phyloP scores from a whole-genome alignment of 2,888 invertebrate species.

The Aleiodes testaceus region DNA sequence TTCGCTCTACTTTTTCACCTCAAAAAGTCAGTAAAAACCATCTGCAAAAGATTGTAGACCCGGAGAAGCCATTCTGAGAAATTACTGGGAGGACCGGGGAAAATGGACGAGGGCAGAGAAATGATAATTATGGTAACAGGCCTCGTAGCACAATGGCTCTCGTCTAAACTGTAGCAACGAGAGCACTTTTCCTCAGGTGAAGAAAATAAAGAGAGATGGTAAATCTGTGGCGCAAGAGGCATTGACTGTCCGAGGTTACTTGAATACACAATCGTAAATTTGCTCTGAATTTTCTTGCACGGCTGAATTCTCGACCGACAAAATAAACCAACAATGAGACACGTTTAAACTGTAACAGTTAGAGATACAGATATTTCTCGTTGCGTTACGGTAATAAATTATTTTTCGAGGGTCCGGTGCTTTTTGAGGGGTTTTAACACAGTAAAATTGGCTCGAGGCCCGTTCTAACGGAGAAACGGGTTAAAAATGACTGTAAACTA shows the following conservation, averaged over 20 bases:
- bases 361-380: constrained; percentile 58
- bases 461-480: constrained; percentile 60
- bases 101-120: constrained; percentile 18
- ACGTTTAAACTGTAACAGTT: constrained; percentile 69
- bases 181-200: constrained; percentile 27
- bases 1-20: constrained; percentile 49
- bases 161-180: constrained; percentile 59
- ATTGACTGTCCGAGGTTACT: constrained; percentile 37
- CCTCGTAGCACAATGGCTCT: constrained; percentile 51
- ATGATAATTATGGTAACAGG: constrained; percentile 45
- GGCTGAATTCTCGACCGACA: constrained; percentile 44
- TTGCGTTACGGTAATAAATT: constrained; percentile 64
- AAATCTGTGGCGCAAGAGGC: constrained; percentile 20
- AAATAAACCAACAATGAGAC: constrained; percentile 44
- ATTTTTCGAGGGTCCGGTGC: constrained; percentile 54
- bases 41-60: background rate
- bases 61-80: too few relatives aligned
- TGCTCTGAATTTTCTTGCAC: constrained; percentile 49
- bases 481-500: constrained; percentile 61
- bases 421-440: constrained; percentile 6
- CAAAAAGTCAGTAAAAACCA: too few relatives aligned
- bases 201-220: constrained; percentile 35
- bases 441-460: constrained; percentile 50
- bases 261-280: constrained; percentile 57
- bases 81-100: background rate